Conservation (phyloP, 2,888 invertebrate genomes). For the Syrphus vitripennis region DNA sequence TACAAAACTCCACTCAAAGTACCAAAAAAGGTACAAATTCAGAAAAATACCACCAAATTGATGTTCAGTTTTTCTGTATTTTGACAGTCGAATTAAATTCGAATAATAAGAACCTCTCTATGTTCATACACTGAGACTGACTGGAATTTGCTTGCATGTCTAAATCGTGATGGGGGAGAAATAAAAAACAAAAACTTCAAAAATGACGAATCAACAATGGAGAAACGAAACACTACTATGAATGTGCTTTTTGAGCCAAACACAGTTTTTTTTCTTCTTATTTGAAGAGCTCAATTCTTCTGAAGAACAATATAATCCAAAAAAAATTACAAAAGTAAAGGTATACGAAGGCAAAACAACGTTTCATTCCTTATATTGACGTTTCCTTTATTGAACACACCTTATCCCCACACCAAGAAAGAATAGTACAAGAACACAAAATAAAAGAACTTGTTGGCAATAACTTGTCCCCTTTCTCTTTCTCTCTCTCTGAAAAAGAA, state of each 20-base stretch:
- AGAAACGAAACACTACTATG: slow-evolving; percentile 46
- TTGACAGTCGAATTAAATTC: slow-evolving; percentile 55
- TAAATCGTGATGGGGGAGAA: background rate
- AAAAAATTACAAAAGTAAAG: background rate
- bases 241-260: slow-evolving; percentile 44
- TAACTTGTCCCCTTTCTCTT: too few species aligned
- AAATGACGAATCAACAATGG: slow-evolving; percentile 65
- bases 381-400: slow-evolving; percentile 12
- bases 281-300: slow-evolving; percentile 20
- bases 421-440: slow-evolving; percentile 1
- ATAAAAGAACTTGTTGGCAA: slow-evolving; percentile 11
- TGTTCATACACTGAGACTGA: background rate
- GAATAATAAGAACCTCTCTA: slow-evolving; percentile 52
- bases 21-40: background rate
- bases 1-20: background rate
- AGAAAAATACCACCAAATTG: slow-evolving; percentile 19
- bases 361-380: slow-evolving; percentile 14
- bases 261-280: background rate
- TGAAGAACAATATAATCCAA: background rate
- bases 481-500: too few species aligned
- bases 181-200: background rate
- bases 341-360: too few species aligned
- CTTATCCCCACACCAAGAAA: background rate
- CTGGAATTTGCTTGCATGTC: background rate
- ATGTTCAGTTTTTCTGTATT: slow-evolving; percentile 49